phyloP scores from a whole-genome alignment of 2,888 invertebrate species.

The Meloe dianella region DNA sequence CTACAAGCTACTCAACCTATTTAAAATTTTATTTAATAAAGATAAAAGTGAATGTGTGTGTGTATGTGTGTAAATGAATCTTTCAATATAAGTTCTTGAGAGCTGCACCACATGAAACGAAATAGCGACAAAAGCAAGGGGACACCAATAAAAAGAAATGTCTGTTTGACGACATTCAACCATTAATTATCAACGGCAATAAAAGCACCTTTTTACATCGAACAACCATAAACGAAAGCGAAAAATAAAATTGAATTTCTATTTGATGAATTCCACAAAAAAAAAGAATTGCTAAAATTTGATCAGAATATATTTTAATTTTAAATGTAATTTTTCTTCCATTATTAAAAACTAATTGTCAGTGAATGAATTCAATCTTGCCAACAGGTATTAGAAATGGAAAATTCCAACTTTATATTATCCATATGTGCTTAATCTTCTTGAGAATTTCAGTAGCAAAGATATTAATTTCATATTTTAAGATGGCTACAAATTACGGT shows the following conservation, averaged over 20 bases:
- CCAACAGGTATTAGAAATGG: neutral
- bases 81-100: neutral
- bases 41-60: neutral
- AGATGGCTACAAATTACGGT: too few relatives aligned
- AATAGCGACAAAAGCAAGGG: neutral
- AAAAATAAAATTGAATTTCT: too few relatives aligned
- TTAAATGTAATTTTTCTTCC: too few relatives aligned
- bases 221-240: neutral
- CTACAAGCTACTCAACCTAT: too few relatives aligned
- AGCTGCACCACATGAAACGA: neutral
- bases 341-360: neutral
- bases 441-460: too few relatives aligned
- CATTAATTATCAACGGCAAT: constrained; percentile 8
- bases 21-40: too few relatives aligned
- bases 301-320: too few relatives aligned
- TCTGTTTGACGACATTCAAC: neutral
- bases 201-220: neutral
- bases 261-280: too few relatives aligned
- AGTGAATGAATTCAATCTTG: neutral
- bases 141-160: neutral
- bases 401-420: neutral
- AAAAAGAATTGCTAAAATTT: too few relatives aligned
- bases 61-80: neutral
- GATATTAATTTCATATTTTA: too few relatives aligned
- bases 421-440: too few relatives aligned